phyloP scores from a whole-genome alignment of 1,140 invertebrate species.

The Drosophila tsacasi region DNA sequence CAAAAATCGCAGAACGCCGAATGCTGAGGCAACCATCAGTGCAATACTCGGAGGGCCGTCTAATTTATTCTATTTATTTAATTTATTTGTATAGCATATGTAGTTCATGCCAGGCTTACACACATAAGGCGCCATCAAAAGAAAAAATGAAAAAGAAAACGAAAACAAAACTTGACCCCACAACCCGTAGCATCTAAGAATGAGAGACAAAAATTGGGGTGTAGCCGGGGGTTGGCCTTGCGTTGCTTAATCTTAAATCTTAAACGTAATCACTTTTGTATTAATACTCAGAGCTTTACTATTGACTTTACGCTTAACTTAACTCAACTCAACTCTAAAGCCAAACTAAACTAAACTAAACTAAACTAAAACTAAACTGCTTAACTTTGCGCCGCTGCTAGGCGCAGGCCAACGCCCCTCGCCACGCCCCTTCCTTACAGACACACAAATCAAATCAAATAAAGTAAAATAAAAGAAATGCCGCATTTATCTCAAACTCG shows the following conservation, averaged over 20 bases:
- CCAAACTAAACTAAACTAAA: slow-evolving; percentile 37
- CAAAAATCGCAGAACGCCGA: slow-evolving; percentile 35
- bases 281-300: slow-evolving; percentile 77
- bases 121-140: slow-evolving; percentile 62
- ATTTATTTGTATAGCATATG: slow-evolving; percentile 78
- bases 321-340: slow-evolving; percentile 36
- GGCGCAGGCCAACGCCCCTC: slow-evolving; percentile 17
- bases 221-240: slow-evolving; percentile 19
- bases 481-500: slow-evolving; percentile 71
- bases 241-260: slow-evolving; percentile 34
- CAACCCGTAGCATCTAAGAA: slow-evolving; percentile 58
- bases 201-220: slow-evolving; percentile 4
- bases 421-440: slow-evolving; percentile 9
- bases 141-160: slow-evolving; percentile 5
- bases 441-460: slow-evolving; percentile 28
- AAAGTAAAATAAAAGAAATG: slow-evolving; percentile 53
- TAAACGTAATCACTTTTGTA: slow-evolving; percentile 56
- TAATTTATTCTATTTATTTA: slow-evolving; percentile 84
- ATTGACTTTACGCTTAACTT: slow-evolving; percentile 44
- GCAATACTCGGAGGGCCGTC: slow-evolving; percentile 72
- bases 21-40: slow-evolving; percentile 61
- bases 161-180: slow-evolving; percentile 2
- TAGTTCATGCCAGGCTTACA: slow-evolving; percentile 62
- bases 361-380: slow-evolving; percentile 23
- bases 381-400: slow-evolving; percentile 39